Evolutionary conservation across 2,888 invertebrate species (phyloP), one percentile per base, ranked within the genome.

Genomic region (Blera fallax): DNA sequence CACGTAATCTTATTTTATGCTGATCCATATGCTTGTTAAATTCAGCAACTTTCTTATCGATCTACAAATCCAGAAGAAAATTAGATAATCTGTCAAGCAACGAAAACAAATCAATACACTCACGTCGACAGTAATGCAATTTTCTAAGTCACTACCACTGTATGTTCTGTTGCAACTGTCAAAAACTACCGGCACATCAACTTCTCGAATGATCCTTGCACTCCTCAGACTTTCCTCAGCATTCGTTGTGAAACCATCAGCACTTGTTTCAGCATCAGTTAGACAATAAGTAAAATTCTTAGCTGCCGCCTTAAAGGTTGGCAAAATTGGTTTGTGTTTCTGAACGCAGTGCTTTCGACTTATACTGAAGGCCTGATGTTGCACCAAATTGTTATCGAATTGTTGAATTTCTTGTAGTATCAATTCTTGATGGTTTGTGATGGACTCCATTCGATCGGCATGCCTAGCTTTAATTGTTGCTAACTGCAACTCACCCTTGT

Each of bases 341-440:
- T 69, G 54, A 56, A 69, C 43, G 1, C 69, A 69, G 8, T 43
- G 27, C 11, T 69, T 69, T 10, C 56, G 54, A 3, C 3, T 14
- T 18, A 56, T 56, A 18, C 43, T 70, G 7, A 56, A 43, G 1
- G 45, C 18, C n/a, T 70, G 54, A 1, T 56, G 43, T 29, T 32
- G 56, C 29, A 56, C 4, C 1, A 32, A 4, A 8, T 1, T 21
- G 4, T 32, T 56, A 21, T 70, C 43, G 45, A 56, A 14, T 14
- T 48, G 45, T 14, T 56, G 40, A 3, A 70, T 10, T 14, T 58
- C 58, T 11, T 56, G 32, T 8, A 32, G 16, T 0, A 56, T n/a
- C 2, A 56, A 21, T 45, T 45, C n/a, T 10, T 70, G 70, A 14
- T 58, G 58, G n/a, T 14, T 58, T 18, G 6, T 14, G 2, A 70